A percentile compares a stretch with the other conserved stretches of the same genome.
Conservation (phyloP, 2,888 invertebrate genomes). For the Limnephilus auricula region DNA sequence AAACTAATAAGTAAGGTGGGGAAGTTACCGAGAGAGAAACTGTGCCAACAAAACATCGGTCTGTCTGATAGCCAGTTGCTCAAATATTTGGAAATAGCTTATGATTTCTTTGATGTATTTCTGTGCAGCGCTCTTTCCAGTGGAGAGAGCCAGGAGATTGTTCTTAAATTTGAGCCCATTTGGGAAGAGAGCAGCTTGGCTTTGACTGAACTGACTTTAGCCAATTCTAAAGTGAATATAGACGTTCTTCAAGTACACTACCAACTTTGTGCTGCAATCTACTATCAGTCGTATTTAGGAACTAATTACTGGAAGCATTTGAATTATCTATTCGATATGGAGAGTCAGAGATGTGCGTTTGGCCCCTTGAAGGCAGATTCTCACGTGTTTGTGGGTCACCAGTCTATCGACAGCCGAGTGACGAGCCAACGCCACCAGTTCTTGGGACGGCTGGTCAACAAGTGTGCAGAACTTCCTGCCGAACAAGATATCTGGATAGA, state of each 20-base stretch:
- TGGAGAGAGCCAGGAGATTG: conserved; percentile 70
- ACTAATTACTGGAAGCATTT: conserved; percentile 85
- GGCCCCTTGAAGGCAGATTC: conserved; percentile 70
- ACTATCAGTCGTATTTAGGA: conserved; percentile 88
- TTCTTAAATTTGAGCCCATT: conserved; percentile 80
- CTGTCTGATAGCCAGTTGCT: conserved; percentile 81
- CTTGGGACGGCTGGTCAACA: conserved; percentile 71
- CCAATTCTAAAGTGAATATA: conserved; percentile 85
- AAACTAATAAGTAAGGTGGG: conserved; percentile 89
- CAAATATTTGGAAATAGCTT: conserved; percentile 74
- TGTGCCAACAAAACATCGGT: conserved; percentile 88
- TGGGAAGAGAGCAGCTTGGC: conserved; percentile 84
- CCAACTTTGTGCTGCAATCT: conserved; percentile 86
- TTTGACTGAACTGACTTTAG: conserved; percentile 87
- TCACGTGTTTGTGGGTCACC: conserved; percentile 40
- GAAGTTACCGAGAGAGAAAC: conserved; percentile 89
- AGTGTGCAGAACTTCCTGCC: conserved; percentile 72
- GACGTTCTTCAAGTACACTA: conserved; percentile 88
- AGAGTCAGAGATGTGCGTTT: conserved; percentile 79
- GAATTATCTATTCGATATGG: conserved; percentile 87
- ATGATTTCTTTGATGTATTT: conserved; percentile 76
- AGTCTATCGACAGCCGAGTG: conserved; percentile 61
- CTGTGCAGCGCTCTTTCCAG: conserved; percentile 72
- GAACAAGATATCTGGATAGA: conserved; percentile 82
- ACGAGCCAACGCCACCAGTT: conserved; percentile 58